Evolutionary conservation across 2,113 vertebrate species (phyloP).

Genomic region (Myrmophylax atrothorax): DNA sequence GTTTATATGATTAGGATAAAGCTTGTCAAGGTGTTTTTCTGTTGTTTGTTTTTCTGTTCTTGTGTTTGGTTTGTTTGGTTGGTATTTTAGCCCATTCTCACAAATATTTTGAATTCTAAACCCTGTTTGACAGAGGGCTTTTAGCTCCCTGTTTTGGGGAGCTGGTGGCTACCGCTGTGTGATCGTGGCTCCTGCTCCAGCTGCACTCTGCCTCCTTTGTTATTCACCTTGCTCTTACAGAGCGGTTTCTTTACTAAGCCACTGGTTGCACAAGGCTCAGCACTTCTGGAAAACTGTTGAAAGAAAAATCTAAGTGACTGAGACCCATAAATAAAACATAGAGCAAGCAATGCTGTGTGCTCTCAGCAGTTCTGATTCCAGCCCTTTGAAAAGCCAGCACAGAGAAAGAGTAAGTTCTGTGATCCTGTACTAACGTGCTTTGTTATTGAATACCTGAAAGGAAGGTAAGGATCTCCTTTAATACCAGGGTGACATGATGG

Average conservation of each 20-base stretch:
- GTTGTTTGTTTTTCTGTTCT: background rate
- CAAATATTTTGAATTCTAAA: background rate
- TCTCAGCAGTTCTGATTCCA: background rate
- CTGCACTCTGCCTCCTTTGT: background rate
- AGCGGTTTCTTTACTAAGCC: background rate
- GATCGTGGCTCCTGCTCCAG: background rate
- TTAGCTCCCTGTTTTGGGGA: background rate
- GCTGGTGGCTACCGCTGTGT: background rate
- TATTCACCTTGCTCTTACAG: conserved; percentile 17
- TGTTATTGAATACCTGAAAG: background rate
- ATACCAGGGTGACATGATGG: background rate
- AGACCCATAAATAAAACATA: conserved; percentile 44
- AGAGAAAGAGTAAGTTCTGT: background rate
- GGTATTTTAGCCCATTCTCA: background rate
- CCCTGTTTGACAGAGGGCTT: background rate
- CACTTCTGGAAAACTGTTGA: conserved; percentile 28
- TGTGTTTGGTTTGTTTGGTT: background rate
- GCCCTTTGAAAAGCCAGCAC: background rate
- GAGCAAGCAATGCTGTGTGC: background rate
- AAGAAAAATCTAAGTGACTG: conserved; percentile 21
- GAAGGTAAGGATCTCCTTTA: background rate
- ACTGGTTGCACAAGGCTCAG: conserved; percentile 10
- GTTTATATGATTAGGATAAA: background rate
- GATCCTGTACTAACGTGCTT: background rate
- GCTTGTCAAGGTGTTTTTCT: background rate